Evolutionary conservation across 2,888 invertebrate species (phyloP).

Genomic region (Amiota communis): DNA sequence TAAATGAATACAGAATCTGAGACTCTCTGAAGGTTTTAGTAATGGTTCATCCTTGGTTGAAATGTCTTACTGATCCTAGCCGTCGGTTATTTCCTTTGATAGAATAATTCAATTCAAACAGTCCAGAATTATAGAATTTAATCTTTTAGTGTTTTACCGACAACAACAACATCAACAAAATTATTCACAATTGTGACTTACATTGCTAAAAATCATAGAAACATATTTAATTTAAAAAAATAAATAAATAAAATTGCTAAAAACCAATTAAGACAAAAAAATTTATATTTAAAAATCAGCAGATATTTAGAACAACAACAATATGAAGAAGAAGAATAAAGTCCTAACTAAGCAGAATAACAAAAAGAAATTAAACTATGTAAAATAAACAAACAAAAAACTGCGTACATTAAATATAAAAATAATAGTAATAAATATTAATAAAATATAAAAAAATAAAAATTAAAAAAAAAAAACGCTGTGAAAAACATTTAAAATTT

Average conservation of each 20-base stretch:
- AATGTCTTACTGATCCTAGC: too few relatives aligned
- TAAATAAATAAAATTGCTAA: neutral
- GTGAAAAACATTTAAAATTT: constrained; percentile 47
- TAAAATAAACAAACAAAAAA: neutral
- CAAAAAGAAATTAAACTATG: neutral
- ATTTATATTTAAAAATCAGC: neutral
- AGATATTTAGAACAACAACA: neutral
- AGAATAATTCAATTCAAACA: neutral
- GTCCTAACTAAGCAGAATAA: constrained; percentile 16
- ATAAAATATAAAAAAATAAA: constrained; percentile 18
- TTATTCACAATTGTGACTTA: constrained; percentile 27
- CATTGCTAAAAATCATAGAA: constrained; percentile 17
- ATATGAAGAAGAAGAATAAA: neutral
- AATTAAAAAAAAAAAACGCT: constrained; percentile 49
- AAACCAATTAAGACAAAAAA: neutral
- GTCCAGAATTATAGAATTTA: neutral
- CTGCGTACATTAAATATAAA: constrained; percentile 23
- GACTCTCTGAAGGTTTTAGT: too few relatives aligned
- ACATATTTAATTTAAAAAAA: neutral
- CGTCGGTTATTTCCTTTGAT: too few relatives aligned
- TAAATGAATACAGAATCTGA: too few relatives aligned
- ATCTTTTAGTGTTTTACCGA: neutral
- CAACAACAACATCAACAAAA: constrained; percentile 9
- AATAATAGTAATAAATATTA: constrained; percentile 40
- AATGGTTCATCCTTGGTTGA: too few relatives aligned